Evolutionary conservation across 2,888 invertebrate species (phyloP).

Genomic region (Azorinus chamasolen): DNA sequence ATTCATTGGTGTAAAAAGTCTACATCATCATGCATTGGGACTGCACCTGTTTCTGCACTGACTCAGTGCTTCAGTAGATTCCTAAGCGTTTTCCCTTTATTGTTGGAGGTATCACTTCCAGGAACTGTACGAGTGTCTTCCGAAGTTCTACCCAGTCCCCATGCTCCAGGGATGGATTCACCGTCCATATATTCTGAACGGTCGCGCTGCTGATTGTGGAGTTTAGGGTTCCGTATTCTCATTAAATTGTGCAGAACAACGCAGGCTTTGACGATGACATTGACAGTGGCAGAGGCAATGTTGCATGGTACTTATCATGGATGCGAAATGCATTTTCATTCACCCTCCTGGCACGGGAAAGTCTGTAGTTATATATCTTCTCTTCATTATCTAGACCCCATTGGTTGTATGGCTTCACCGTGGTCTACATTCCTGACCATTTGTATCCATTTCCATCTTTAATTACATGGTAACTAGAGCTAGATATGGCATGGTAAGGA

Average conservation of each 20-base stretch:
- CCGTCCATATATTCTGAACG: conserved; percentile 45
- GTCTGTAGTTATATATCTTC: conserved; percentile 4
- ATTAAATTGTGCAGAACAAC: conserved; percentile 66
- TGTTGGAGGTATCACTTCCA: conserved; percentile 36
- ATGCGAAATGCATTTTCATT: conserved; percentile 50
- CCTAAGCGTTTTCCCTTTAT: conserved; percentile 42
- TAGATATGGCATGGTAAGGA: no score
- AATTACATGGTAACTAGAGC: no score
- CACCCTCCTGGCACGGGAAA: conserved; percentile 16
- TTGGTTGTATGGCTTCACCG: conserved; percentile 20
- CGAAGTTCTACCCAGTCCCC: conserved; percentile 53
- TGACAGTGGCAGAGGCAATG: conserved; percentile 41
- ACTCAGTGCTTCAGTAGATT: conserved; percentile 55
- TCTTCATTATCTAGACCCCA: conserved; percentile 18
- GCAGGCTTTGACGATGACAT: conserved; percentile 12
- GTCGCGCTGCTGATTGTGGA: conserved; percentile 55
- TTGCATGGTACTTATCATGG: conserved; percentile 59
- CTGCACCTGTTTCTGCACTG: conserved; percentile 46
- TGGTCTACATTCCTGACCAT: no score
- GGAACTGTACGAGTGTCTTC: conserved; percentile 32
- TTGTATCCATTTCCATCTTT: no score
- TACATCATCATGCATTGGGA: conserved; percentile 55
- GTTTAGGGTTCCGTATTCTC: conserved; percentile 49
- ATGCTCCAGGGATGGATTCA: conserved; percentile 55
- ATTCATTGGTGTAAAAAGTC: no score